Percentiles rank a stretch among this genome's conserved stretches.
phyloP scores from a whole-genome alignment of 35 echinoderm and acorn worm species.

The Lytechinus variegatus region DNA sequence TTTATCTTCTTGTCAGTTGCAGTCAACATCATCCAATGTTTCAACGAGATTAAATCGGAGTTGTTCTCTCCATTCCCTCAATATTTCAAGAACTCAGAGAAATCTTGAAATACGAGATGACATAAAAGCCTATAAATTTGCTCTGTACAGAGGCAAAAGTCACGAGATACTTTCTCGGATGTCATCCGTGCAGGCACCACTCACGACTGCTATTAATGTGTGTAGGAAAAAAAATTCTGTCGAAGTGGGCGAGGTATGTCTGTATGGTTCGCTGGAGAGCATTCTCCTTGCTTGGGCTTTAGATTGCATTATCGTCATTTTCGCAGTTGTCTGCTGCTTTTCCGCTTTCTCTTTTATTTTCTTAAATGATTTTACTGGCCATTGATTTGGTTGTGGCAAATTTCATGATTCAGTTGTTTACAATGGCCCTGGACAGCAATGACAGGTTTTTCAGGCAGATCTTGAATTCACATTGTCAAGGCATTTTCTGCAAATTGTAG shows the following conservation, averaged over 20 bases:
- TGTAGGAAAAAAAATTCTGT: neutral
- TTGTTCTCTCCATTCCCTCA: neutral
- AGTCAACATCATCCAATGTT: neutral
- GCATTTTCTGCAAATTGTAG: no score
- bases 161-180: neutral
- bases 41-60: neutral
- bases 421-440: no score
- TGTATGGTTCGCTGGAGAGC: neutral
- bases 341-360: no score
- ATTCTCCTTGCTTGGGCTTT: neutral
- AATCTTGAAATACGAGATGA: neutral
- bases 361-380: neutral
- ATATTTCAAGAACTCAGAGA: neutral
- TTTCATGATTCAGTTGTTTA: neutral
- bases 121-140: neutral
- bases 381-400: neutral
- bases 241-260: neutral
- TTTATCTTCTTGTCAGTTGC: neutral
- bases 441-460: no score
- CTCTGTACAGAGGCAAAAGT: neutral
- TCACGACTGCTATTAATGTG: neutral
- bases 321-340: neutral
- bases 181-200: neutral
- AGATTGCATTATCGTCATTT: neutral
- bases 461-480: no score